Evolutionary conservation across 2,113 vertebrate genomes (phyloP).

Genomic region (Uria lomvia): DNA sequence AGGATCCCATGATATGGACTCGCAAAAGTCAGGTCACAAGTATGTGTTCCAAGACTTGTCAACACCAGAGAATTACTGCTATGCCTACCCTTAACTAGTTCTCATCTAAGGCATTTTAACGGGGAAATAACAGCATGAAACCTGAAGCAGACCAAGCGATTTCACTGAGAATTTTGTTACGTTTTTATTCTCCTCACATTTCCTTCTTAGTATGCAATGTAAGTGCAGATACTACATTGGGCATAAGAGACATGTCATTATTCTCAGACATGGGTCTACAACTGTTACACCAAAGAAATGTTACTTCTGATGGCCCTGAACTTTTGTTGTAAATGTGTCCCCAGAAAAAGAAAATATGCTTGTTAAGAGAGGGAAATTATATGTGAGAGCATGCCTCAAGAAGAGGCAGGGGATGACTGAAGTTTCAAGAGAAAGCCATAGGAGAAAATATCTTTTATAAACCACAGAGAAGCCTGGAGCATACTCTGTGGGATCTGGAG

Average conservation of each 20-base stretch:
- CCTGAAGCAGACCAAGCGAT: not conserved
- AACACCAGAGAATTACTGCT: not conserved
- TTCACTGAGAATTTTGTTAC: not conserved
- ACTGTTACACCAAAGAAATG: not conserved
- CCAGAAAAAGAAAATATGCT: slow-evolving; percentile 6
- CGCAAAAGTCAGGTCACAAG: not conserved
- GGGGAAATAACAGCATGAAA: not conserved
- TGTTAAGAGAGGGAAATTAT: not conserved
- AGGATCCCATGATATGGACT: not conserved
- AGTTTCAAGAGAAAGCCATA: slow-evolving; percentile 22
- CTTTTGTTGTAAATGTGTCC: slow-evolving; percentile 10
- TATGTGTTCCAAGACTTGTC: not conserved
- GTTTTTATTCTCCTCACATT: not conserved
- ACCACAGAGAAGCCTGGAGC: slow-evolving; percentile 22
- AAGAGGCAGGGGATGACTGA: not conserved
- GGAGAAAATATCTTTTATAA: slow-evolving; percentile 30
- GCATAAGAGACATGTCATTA: not conserved
- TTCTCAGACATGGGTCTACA: not conserved
- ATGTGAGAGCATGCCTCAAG: slow-evolving; percentile 8
- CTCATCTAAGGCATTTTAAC: not conserved
- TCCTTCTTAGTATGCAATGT: not conserved
- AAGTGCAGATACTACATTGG: not conserved
- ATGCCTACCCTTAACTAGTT: not conserved
- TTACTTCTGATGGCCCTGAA: not conserved
- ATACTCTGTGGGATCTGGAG: not conserved